Evolutionary conservation across 1,140 invertebrate genomes (phyloP), one percentile per base, ranked within the genome.

Genomic region (Macrobrachium nipponense): DNA sequence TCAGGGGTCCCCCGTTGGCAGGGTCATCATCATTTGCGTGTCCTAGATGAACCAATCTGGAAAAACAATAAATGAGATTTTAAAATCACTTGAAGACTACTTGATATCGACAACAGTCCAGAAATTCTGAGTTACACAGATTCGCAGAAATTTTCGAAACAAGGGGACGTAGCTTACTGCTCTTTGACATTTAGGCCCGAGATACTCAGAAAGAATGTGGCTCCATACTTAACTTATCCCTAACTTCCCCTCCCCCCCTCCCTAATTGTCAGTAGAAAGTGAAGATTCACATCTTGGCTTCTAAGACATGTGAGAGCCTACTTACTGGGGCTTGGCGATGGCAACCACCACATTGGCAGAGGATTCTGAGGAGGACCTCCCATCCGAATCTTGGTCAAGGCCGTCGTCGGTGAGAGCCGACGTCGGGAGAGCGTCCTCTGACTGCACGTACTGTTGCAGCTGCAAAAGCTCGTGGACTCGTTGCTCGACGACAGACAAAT

Each of bases 401-500:
- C 62, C 66, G 14, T 78, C 75, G 18, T 64, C 68, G 4, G 27
- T 14, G 64, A 66, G 36, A 10, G 51, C n/a, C 44, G 66, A 18
- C 27, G 14, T 27, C 8, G 66, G 7, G 5, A 20, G 58, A 51
- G 60, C 14, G 27, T 86, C 84, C 51, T 86, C 84, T 10, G 64
- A 27, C 77, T 80, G 68, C 58, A 86, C 23, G 58, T 73, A 79
- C 84, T 86, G 84, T 18, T 78, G 77, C 17, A 88, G 43, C 81
- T 87, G 80, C 11, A 85, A 58, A 4, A 87, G 59, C 60, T 88
- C 88, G 15, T 86, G 76, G 10, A 88, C 88, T 6, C 81, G 85
- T 70, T 88, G 88, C 58, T 88, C 88, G 8, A 88, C 73, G 12
- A 88, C 83, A 3, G 88, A 86, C 27, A 88, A 61, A 60, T 82